Conservation (phyloP, 2,888 invertebrate genomes). For the Pasiphila rectangulata region DNA sequence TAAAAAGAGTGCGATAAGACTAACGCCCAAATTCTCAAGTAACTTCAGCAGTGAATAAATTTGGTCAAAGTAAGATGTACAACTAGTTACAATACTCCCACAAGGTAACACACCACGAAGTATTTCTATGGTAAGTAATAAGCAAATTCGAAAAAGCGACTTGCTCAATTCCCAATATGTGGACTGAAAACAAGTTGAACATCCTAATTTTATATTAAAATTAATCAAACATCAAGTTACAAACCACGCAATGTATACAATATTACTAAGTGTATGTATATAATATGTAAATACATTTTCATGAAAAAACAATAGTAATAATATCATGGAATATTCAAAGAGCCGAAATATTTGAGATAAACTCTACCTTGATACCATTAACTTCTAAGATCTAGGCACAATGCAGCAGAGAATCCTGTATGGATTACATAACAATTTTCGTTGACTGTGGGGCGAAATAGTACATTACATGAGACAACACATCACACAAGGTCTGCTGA, state of each 20-base stretch:
- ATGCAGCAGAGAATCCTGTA: conserved; percentile 82
- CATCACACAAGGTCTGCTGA: conserved; percentile 63
- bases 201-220: conserved; percentile 77
- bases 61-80: conserved; percentile 77
- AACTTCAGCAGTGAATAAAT: conserved; percentile 65
- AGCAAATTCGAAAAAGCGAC: conserved; percentile 40
- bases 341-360: conserved; percentile 81
- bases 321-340: conserved; percentile 81
- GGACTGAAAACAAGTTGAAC: conserved; percentile 72
- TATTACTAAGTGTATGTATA: conserved; percentile 80
- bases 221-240: conserved; percentile 76
- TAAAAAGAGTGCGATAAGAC: conserved; percentile 53
- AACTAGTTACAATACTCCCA: conserved; percentile 61
- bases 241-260: conserved; percentile 81
- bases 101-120: conserved; percentile 13
- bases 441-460: conserved; percentile 77
- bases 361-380: conserved; percentile 80
- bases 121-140: conserved; percentile 14
- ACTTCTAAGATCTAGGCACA: conserved; percentile 82
- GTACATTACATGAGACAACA: conserved; percentile 59
- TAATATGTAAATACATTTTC: conserved; percentile 79
- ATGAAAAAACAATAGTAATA: conserved; percentile 72
- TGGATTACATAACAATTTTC: conserved; percentile 78
- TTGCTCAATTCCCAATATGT: conserved; percentile 59
- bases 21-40: conserved; percentile 62